Evolutionary conservation across 2,797 vertebrate genomes (phyloP).

Genomic region (Pelodytes ibericus): DNA sequence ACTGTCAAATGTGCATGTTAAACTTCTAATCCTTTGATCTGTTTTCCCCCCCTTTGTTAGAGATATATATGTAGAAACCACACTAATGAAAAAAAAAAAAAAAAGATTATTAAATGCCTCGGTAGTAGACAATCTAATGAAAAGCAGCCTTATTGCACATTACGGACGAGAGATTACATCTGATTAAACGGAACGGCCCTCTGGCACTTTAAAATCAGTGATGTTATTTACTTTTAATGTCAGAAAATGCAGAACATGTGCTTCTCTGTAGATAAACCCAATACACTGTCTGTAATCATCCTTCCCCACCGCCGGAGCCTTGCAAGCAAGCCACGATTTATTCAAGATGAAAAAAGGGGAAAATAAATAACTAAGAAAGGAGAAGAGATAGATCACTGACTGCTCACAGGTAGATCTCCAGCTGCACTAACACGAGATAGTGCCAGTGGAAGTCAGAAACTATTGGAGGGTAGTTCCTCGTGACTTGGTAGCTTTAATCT

Average conservation of each 20-base stretch:
- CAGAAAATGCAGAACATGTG: neutral
- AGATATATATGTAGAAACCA: neutral
- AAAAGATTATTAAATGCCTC: constrained; percentile 8
- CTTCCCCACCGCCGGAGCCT: neutral
- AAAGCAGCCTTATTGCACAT: neutral
- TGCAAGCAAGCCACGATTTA: neutral
- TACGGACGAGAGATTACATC: neutral
- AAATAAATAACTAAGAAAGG: neutral
- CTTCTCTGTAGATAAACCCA: neutral
- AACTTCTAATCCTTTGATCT: neutral
- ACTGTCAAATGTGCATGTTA: neutral
- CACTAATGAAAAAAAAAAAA: constrained; percentile 1
- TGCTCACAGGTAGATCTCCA: neutral
- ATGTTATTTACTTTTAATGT: neutral
- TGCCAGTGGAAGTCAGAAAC: no score
- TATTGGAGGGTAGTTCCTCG: no score
- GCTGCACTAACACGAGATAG: no score
- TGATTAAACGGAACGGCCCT: neutral
- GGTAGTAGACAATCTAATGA: neutral
- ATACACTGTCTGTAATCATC: neutral
- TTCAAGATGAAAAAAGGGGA: neutral
- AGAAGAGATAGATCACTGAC: neutral
- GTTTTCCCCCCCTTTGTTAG: neutral
- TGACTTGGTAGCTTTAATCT: no score
- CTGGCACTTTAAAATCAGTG: neutral